Base-by-base conservation (phyloP, 2,888 invertebrate genomes). In the Stratiomys singularior region DNA sequence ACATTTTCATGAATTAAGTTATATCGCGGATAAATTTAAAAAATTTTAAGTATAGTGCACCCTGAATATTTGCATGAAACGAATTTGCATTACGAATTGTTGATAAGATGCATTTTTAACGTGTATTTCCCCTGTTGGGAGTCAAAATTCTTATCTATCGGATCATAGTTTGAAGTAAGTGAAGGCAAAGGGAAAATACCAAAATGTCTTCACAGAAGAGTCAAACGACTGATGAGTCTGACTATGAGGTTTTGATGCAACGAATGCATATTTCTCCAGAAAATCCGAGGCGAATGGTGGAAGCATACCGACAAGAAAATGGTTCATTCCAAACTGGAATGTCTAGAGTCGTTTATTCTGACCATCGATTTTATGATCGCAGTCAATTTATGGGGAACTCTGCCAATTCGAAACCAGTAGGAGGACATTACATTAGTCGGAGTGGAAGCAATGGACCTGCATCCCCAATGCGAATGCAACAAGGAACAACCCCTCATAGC, bases 351-450 rank as follows among this genome's bases (percentile, higher is more conserved):
- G 37, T 52, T 15, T 37, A 58, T 30, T 58, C 74, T 7, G 89
- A 90, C 77, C 90, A 90, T 81, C 90, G 90, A 81, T 85, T 90
- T 72, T 92, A 92, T 82, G 94, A 94, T 18, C 89, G 94, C 77
- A 92, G 91, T 78, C 93, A 74, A 37, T 18, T 74, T 11, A 28
- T 52, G 18, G 60, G 30, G 7, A 23, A 18, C 11, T 1, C 92
- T 83, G 92, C 94, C 78, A 93, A 93, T 82, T 92, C 93, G 23
- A 91, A 93, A 69, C 93, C 94, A 85, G 93, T 72, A 87, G 52
- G 52, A 7, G 66, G 30, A 44, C 63, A 47, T 9, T 47, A 52
- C 15, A 27, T 15, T 23, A 28, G 25, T 13, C 56, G 72, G 28
- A 88, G 78, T 88, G 78, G 88, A 88, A 80, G 89, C 87, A 83